Conservation (phyloP, 2,888 invertebrate species). For the Tuberolachnus salignus region DNA sequence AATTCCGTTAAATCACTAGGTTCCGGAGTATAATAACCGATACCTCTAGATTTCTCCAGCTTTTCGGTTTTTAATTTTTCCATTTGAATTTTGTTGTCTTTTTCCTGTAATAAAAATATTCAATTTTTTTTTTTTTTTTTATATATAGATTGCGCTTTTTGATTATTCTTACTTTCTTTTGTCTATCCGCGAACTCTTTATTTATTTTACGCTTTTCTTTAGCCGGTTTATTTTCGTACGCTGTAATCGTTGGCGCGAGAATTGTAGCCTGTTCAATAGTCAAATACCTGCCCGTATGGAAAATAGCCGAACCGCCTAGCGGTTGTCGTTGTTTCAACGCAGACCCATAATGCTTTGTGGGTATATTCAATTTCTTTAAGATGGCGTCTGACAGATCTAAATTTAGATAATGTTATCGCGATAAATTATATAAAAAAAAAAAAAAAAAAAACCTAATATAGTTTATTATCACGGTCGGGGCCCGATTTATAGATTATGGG, state of each 20-base stretch:
- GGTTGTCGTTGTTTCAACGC: slow-evolving; percentile 20
- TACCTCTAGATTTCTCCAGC: background rate
- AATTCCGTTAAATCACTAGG: slow-evolving; percentile 14
- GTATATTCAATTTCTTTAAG: slow-evolving; percentile 3
- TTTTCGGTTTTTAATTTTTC: background rate
- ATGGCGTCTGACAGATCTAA: slow-evolving; percentile 12
- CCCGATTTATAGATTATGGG: too few relatives aligned
- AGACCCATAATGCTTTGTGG: background rate
- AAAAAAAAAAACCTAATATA: too few relatives aligned
- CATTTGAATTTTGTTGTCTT: background rate
- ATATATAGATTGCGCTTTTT: background rate
- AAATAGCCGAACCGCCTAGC: slow-evolving; percentile 32
- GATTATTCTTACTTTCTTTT: background rate
- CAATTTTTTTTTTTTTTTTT: background rate
- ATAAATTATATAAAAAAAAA: too few relatives aligned
- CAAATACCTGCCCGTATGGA: slow-evolving; percentile 23
- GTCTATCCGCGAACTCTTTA: background rate
- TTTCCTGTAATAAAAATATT: slow-evolving; percentile 7
- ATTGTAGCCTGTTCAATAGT: slow-evolving; percentile 32
- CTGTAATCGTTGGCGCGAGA: slow-evolving; percentile 3
- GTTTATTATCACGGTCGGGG: too few relatives aligned
- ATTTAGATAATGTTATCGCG: background rate
- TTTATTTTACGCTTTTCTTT: background rate
- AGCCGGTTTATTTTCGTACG: slow-evolving; percentile 1
- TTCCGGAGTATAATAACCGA: background rate